These are phyloP conservation scores for Lepidurus arcticus DNA, from an alignment of 1,140 invertebrate species.

Conservation along the genomic window DNA sequence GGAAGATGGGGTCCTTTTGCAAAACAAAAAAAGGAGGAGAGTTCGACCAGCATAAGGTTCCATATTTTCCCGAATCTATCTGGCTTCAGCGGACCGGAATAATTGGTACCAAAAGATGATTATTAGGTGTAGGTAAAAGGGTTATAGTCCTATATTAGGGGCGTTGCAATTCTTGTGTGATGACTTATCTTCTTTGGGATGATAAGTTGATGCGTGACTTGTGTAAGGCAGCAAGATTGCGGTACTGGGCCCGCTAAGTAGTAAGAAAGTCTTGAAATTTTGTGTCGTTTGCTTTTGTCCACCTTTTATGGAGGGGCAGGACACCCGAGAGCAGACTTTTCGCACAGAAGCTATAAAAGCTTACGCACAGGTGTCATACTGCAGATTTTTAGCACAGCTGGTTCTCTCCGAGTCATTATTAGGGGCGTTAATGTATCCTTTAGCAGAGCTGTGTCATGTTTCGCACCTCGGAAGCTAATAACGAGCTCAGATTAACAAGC, in stretches of 20 bases:
- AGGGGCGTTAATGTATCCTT: background rate
- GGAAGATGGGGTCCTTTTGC: background rate
- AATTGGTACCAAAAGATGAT: slow-evolving; percentile 19
- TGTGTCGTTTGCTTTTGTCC: background rate
- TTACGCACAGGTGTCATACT: slow-evolving; percentile 20
- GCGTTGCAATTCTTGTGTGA: slow-evolving; percentile 13
- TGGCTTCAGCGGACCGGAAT: background rate
- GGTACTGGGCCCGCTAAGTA: background rate
- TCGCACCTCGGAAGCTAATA: slow-evolving; percentile 17
- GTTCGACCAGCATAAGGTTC: slow-evolving; percentile 17
- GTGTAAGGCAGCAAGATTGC: background rate
- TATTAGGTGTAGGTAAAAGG: slow-evolving; percentile 15
- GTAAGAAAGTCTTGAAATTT: background rate
- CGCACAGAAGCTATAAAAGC: background rate
- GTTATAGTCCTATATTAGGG: slow-evolving; percentile 15
- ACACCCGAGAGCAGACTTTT: background rate
- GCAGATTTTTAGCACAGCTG: slow-evolving; percentile 18
- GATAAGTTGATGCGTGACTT: slow-evolving; percentile 14
- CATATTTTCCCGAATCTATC: background rate
- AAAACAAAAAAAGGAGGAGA: background rate
- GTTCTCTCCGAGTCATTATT: background rate
- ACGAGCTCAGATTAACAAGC: background rate
- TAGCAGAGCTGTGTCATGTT: background rate
- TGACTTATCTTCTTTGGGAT: slow-evolving; percentile 6
- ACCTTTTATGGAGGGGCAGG: background rate